Conservation (phyloP, 2,797 vertebrate genomes). For the Sphenodon punctatus region DNA sequence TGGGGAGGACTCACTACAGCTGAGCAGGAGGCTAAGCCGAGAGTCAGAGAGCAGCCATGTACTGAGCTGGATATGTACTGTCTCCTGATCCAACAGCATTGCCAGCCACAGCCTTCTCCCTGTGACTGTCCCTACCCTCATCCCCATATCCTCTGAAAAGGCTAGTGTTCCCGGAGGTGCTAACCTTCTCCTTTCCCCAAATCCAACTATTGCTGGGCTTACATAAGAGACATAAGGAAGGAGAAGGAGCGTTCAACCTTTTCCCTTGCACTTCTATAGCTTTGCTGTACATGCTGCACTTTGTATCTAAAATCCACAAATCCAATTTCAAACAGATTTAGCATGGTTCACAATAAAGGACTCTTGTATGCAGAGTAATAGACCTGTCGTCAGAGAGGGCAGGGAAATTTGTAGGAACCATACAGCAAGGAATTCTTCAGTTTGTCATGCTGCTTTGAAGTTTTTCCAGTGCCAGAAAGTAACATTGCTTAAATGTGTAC, state of each 20-base stretch:
- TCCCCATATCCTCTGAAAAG: not conserved
- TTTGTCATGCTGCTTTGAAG: not conserved
- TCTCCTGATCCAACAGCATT: too few relatives aligned
- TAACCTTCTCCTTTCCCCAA: not conserved
- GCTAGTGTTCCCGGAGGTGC: fast-evolving
- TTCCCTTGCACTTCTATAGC: not conserved
- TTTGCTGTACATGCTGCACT: fast-evolving
- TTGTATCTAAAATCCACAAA: not conserved
- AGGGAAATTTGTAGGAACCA: not conserved
- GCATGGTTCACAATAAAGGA: not conserved
- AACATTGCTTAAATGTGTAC: not conserved
- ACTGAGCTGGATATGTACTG: too few relatives aligned
- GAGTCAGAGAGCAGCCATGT: too few relatives aligned
- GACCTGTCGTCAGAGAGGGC: not conserved
- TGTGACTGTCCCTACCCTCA: too few relatives aligned
- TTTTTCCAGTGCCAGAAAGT: not conserved
- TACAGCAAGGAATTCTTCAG: not conserved
- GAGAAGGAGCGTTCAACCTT: not conserved
- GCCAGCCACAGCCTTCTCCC: not conserved
- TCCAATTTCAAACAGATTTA: not conserved
- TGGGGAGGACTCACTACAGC: too few relatives aligned
- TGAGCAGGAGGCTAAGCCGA: too few relatives aligned
- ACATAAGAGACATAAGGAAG: not conserved
- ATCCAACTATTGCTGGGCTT: not conserved
- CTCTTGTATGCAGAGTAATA: not conserved